phyloP scores from a whole-genome alignment of 2,113 vertebrate species.

The Orycteropus afer region DNA sequence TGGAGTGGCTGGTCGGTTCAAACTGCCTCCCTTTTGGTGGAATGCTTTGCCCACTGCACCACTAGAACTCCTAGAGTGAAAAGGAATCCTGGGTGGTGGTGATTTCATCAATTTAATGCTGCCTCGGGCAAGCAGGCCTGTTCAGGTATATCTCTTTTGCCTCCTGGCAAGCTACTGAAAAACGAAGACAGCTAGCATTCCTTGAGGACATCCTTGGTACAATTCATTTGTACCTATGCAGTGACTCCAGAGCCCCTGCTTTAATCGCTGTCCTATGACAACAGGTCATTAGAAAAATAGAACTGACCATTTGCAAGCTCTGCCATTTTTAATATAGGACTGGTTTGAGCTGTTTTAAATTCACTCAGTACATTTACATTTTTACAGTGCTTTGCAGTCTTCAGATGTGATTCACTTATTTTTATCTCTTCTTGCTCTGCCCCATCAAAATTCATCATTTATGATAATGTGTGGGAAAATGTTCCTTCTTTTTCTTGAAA shows the following conservation, averaged over 20 bases:
- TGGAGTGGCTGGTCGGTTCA: too few relatives aligned
- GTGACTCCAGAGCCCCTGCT: not conserved
- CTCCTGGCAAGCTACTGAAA: not conserved
- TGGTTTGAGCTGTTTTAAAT: not conserved
- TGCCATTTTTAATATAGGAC: not conserved
- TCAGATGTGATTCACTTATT: conserved; percentile 24
- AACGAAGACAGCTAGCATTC: not conserved
- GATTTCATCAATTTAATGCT: not conserved
- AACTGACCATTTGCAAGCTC: not conserved
- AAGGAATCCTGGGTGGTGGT: not conserved
- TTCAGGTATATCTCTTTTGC: not conserved
- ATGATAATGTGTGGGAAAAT: not conserved
- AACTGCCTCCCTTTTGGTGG: too few relatives aligned
- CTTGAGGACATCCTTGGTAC: not conserved
- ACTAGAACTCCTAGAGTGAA: too few relatives aligned
- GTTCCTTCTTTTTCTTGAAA: not conserved
- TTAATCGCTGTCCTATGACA: not conserved
- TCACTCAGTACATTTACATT: conserved; percentile 30
- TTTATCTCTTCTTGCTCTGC: not conserved
- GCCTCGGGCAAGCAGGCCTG: not conserved
- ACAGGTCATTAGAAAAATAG: not conserved
- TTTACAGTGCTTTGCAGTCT: not conserved
- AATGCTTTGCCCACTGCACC: too few relatives aligned
- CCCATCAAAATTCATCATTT: not conserved
- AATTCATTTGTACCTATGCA: not conserved